phyloP scores from a whole-genome alignment of 2,113 vertebrate genomes.

The Gobiocypris rarus region DNA sequence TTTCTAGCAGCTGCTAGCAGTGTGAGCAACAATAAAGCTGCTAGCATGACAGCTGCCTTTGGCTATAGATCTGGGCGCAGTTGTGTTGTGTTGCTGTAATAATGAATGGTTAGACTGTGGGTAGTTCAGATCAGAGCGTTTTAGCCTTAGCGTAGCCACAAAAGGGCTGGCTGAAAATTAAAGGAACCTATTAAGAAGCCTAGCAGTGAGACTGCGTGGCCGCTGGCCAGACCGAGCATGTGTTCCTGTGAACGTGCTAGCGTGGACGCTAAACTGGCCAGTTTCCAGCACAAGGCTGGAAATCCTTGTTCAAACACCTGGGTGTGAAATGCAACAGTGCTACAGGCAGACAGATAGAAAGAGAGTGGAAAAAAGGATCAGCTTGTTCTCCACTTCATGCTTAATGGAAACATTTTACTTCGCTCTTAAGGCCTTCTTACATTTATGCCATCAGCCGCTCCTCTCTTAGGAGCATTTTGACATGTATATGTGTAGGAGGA shows the following conservation, averaged over 20 bases:
- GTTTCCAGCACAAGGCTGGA: not conserved
- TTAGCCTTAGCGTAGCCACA: not conserved
- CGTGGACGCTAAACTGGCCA: not conserved
- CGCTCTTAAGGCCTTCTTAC: not conserved
- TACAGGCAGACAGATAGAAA: not conserved
- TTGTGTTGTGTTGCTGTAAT: not conserved
- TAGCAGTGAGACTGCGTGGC: not conserved
- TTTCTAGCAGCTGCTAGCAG: slow-evolving; percentile 4
- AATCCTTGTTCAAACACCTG: slow-evolving; percentile 31
- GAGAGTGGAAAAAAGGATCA: not conserved
- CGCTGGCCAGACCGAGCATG: slow-evolving; percentile 1
- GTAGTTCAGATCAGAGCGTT: not conserved
- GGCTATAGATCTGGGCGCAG: slow-evolving; percentile 14
- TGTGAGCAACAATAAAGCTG: slow-evolving; percentile 7
- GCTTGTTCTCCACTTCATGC: slow-evolving; percentile 16
- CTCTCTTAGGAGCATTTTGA: not conserved
- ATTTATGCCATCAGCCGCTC: not conserved
- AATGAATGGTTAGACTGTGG: not conserved
- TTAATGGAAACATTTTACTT: slow-evolving; percentile 23
- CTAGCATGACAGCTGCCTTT: not conserved
- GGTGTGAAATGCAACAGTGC: slow-evolving; percentile 23
- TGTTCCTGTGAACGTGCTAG: slow-evolving; percentile 11
- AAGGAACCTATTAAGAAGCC: not conserved
- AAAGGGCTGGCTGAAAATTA: slow-evolving; percentile 8
- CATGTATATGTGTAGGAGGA: not conserved